Evolutionary conservation across 2,797 vertebrate species (phyloP), one percentile per base, ranked within the genome.

Genomic region (Odontamblyopus lacepedii): DNA sequence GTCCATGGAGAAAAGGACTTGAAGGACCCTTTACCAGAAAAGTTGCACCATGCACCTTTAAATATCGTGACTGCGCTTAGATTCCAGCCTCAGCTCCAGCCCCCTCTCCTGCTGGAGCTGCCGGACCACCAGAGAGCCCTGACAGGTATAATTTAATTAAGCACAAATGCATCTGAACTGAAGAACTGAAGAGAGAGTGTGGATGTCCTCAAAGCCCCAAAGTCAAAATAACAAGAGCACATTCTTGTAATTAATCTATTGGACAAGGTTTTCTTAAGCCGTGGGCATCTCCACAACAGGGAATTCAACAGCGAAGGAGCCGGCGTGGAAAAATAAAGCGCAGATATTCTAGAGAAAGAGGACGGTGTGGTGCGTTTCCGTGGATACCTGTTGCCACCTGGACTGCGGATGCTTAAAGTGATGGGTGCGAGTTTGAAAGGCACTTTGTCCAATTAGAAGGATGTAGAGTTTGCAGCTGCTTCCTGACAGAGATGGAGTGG

Each of bases 381-480:
- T 74, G 80, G 75, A 74, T 85, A 82, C 82, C 75, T 84, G 84
- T 86, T 90, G 87, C 91, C 88, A 88, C 83, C 91, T 90, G 88
- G 71, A 73, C 83, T 87, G 90, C 83, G 91, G 82, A 92, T 93
- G 80, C 91, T 94, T 88, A 44, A 92, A 84, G 92, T 94, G 95
- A 95, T 79, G 89, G 92, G 81, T 85, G 81, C 0, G 85, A 94
- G 90, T 95, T 93, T 95, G 94, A 95, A 95, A 96, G 95, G 94
- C 93, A 95, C 95, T 96, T 95, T 95, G 95, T 96, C 95, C 96
- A 97, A 96, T 97, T 96, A 96, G 94, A 96, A 95, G 85, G 91
- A 93, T 91, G 35, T 9, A 9, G 35, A 38, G 35, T 38, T 38
- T 38, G 35, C 35, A 38, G 35, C 35, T 38, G 35, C 35, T 38